Conservation (phyloP, 2,888 invertebrate species). For the Acanthosoma haemorrhoidale region DNA sequence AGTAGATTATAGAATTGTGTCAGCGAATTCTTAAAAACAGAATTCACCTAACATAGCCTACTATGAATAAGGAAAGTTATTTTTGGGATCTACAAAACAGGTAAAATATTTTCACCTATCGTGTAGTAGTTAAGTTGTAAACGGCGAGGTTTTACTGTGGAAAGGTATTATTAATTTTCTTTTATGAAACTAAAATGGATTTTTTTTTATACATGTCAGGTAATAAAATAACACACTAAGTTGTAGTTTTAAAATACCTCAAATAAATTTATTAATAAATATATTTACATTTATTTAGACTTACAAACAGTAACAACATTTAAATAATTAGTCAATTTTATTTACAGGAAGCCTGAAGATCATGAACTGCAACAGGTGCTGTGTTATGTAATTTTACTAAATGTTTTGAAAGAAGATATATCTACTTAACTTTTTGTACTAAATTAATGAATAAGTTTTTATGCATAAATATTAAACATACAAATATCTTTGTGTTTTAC, state of each 20-base stretch:
- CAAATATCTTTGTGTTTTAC: not conserved
- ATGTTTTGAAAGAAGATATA: slow-evolving; percentile 5
- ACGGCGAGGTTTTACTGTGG: no score
- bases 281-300: slow-evolving; percentile 1
- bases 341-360: slow-evolving; percentile 23
- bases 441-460: not conserved
- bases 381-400: slow-evolving; percentile 13
- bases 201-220: no score
- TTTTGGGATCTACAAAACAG: no score
- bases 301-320: not conserved
- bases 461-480: slow-evolving; percentile 7
- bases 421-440: slow-evolving; percentile 5
- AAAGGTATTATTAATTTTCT: no score
- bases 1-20: no score
- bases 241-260: not conserved
- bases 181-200: no score
- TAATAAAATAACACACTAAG: no score
- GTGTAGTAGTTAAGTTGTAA: no score
- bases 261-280: not conserved
- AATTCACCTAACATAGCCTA: no score
- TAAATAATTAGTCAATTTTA: not conserved
- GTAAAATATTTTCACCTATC: no score
- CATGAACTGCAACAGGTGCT: slow-evolving; percentile 17
- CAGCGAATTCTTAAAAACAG: no score
- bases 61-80: no score